These are phyloP conservation scores for Pollimyrus isidori DNA, from an alignment of 2,113 vertebrate species.

Conservation along the genomic window DNA sequence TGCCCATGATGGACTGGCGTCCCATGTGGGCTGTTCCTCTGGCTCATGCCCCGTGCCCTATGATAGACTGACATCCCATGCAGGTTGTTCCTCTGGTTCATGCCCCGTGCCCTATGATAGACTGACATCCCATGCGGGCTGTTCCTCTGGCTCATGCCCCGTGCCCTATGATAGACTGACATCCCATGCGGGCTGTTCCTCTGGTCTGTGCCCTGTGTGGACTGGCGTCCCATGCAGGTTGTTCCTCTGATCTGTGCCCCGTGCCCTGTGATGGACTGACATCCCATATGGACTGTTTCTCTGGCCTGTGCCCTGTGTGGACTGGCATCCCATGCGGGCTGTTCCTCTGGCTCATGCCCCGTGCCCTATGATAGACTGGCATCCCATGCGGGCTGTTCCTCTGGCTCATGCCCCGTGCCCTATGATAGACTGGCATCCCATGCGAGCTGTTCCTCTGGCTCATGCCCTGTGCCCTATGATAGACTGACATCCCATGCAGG, in stretches of 20 bases:
- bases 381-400: neutral
- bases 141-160: neutral
- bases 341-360: neutral
- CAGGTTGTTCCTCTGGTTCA: neutral
- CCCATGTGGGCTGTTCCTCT: neutral
- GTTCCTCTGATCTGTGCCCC: too few species aligned
- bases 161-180: neutral
- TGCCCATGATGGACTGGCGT: neutral
- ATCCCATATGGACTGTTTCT: neutral
- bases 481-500: neutral
- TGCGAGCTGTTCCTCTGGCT: neutral
- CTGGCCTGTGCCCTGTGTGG: neutral
- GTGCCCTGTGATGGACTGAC: neutral
- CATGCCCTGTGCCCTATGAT: neutral
- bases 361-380: neutral
- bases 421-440: neutral
- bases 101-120: neutral
- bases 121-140: neutral
- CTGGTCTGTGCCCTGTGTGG: neutral
- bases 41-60: neutral
- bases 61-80: neutral
- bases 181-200: neutral
- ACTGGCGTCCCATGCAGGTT: neutral
- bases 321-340: neutral
- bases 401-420: neutral